Evolutionary conservation across 2,797 vertebrate species (phyloP), one percentile per base, ranked within the genome.

Genomic region (Glyptemys insculpta): DNA sequence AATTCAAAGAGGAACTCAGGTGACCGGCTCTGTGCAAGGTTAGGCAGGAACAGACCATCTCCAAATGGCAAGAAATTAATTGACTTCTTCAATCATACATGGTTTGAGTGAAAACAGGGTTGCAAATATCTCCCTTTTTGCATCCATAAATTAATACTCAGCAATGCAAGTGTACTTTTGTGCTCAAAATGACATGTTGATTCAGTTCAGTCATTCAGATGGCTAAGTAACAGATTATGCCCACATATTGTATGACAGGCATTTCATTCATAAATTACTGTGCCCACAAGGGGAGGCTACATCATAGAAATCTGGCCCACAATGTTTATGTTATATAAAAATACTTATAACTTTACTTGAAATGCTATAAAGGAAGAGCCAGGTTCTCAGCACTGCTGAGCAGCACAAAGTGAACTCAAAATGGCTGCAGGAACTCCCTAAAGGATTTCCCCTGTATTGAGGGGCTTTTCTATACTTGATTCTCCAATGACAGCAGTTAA

Each of bases 111-210:
- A 59, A 29, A 59, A 59, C 12, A 19, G 52, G 52, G 52, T 53
- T 53, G 52, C 15, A 94, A 82, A 47, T 12, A 27, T n/a, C 92
- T n/a, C 37, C 50, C 81, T 87, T 81, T 54, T 87, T 83, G 37
- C 6, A 92, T 12, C 23, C 3, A 8, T 74, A 82, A 95, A 93
- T 72, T 86, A 6, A 31, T 79, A 56, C 57, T 86, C 83, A 94
- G 74, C 92, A 90, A n/a, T 1, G 0, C 18, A 50, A 91, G 6
- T 57, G 25, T 5, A 76, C 6, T 76, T 93, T 68, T 81, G 50
- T 68, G 50, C 83, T 37, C 85, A 49, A 91, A 81, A 72, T 19
- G 52, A 53, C 16, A 53, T 56, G 4, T 11, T 27, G 54, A 56
- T 56, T 11, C 23, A 65, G 87, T 85, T 79, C 16, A 86, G 6